These are phyloP conservation scores for Aotus griseimembra DNA, from an alignment of 2,797 vertebrate genomes.

Conservation along the genomic window DNA sequence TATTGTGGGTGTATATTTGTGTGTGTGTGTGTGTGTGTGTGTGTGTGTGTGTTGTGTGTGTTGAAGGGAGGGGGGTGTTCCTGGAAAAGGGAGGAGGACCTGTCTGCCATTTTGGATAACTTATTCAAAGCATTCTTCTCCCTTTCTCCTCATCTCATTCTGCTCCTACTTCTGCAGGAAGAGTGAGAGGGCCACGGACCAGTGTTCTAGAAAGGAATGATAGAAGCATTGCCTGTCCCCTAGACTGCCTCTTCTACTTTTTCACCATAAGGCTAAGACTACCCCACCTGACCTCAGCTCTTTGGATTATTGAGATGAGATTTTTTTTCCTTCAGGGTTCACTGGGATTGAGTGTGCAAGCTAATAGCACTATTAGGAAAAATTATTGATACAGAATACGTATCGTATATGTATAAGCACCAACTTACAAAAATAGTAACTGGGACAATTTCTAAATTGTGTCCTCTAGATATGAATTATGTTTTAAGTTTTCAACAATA, in stretches of 20 bases:
- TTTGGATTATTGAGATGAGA: background rate
- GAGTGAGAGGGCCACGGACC: background rate
- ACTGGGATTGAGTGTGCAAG: background rate
- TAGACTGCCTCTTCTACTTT: background rate
- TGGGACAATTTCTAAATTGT: background rate
- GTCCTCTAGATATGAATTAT: background rate
- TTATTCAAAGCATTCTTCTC: background rate
- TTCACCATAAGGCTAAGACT: background rate
- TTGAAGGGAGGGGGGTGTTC: background rate
- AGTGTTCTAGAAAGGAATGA: background rate
- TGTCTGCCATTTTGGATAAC: constrained; percentile 12
- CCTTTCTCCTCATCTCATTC: background rate
- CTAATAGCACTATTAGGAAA: background rate
- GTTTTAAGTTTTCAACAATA: background rate
- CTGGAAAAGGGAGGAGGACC: constrained; percentile 43
- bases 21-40: constrained; percentile 35
- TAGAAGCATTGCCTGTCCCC: background rate
- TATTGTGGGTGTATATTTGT: background rate
- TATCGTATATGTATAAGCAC: background rate
- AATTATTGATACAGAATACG: background rate
- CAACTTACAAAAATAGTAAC: background rate
- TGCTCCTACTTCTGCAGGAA: background rate
- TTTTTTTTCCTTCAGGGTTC: background rate
- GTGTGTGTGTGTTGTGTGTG: background rate
- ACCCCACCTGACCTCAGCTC: background rate